Evolutionary conservation across 2,888 invertebrate genomes (phyloP), one percentile per base, ranked within the genome.

Genomic region (Junonia oenone): DNA sequence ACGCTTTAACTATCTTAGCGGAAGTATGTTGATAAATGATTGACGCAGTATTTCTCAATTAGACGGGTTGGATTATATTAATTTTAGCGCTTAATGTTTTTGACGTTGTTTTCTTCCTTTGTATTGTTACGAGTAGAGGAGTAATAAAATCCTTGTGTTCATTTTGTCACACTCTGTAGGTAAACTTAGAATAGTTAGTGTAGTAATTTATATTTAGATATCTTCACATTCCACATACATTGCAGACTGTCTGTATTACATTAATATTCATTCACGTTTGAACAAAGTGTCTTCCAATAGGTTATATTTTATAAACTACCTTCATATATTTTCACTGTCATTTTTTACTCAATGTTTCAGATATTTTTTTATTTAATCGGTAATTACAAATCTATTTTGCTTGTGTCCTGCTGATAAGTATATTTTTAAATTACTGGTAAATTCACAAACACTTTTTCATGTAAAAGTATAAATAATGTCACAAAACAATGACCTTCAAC

Each of bases 231-330:
- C 83, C 82, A 83, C 63, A 62, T 67, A 69, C 63, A 43, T 67
- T 22, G 54, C 48, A 45, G 49, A 49, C 47, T 51, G 56, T 26
- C 26, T 43, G 13, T 61, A 65, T 59, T 55, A 69, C 62, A 68
- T 69, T 68, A 67, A 63, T 57, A 66, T 59, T 66, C 56, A 71
- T 72, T 73, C 70, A 66, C 71, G 78, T 78, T 83, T 72, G 78
- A 79, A 73, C 64, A 66, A 77, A 81, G 57, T 73, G 89, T 89
- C 89, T 89, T 89, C 89, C 89, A 89, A 81, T 88, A 88, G 86
- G 76, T 82, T 84, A 83, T 77, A 73, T 75, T 77, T 61, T 69
- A 74, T 71, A 69, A 66, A 62, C 51, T 59, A 59, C 47, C 53
- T 57, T 55, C 59, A 55, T 51, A 40, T 19, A 59, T 56, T 63